Evolutionary conservation across 2,797 vertebrate genomes (phyloP).

Genomic region (Pteropus rufus): DNA sequence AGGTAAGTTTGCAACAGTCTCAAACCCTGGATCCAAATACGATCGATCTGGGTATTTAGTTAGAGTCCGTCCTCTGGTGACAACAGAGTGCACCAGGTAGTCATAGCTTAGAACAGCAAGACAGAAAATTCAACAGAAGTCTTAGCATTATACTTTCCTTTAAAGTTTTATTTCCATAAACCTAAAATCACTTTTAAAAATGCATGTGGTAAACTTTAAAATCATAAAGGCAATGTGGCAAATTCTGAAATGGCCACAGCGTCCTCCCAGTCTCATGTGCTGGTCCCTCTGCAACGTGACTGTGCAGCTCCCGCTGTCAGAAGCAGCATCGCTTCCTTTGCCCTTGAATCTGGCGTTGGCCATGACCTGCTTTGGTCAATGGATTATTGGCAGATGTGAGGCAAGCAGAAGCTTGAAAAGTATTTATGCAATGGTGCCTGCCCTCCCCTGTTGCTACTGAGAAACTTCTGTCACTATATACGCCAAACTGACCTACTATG

Average conservation of each 20-base stretch:
- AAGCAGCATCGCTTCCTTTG: not conserved
- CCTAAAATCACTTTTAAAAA: slow-evolving; percentile 7
- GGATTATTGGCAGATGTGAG: not conserved
- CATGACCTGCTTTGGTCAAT: not conserved
- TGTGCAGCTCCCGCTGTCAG: not conserved
- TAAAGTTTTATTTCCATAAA: not conserved
- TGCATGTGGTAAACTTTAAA: not conserved
- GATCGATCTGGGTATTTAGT: not conserved
- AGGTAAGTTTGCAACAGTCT: not conserved
- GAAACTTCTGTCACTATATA: not conserved
- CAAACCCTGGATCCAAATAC: not conserved
- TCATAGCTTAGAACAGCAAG: not conserved
- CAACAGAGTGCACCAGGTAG: not conserved
- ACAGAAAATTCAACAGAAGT: not conserved
- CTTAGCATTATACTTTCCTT: not conserved
- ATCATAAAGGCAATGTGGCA: not conserved
- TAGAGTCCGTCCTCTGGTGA: not conserved
- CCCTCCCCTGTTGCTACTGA: not conserved
- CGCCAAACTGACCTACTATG: not conserved
- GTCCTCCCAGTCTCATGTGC: not conserved
- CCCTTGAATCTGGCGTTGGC: not conserved
- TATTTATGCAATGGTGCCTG: not conserved
- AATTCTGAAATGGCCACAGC: not conserved
- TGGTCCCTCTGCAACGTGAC: not conserved
- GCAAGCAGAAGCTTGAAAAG: not conserved